Conservation (phyloP, 2,888 invertebrate genomes). For the Melinaea menophilus region DNA sequence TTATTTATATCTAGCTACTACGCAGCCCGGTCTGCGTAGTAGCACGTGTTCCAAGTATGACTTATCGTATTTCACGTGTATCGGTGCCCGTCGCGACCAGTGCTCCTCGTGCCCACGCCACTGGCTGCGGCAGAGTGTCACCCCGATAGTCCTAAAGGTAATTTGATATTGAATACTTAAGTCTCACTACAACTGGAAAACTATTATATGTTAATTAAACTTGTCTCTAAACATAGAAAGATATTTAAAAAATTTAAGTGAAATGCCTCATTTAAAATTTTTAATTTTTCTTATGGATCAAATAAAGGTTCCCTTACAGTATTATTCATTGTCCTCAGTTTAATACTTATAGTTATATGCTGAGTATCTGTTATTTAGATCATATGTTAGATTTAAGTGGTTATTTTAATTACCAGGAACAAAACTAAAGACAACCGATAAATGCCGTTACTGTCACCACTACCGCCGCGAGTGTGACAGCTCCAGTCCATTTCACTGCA, state of each 20-base stretch:
- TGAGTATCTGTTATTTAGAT: too few species aligned
- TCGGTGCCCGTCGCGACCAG: constrained; percentile 89
- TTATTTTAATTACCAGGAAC: constrained; percentile 61
- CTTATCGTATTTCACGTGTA: constrained; percentile 89
- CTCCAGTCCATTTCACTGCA: constrained; percentile 85
- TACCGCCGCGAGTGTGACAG: constrained; percentile 92
- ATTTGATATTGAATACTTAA: background rate
- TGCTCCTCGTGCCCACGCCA: constrained; percentile 88
- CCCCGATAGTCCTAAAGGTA: constrained; percentile 89
- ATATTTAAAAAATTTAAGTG: too few species aligned
- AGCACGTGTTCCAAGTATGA: constrained; percentile 90
- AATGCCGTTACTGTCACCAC: constrained; percentile 92
- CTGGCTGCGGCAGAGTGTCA: constrained; percentile 90
- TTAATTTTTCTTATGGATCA: too few species aligned
- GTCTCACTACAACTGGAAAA: too few species aligned
- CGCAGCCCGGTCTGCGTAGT: constrained; percentile 79
- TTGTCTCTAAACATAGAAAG: too few species aligned
- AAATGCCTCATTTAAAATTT: too few species aligned
- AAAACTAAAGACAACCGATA: constrained; percentile 86
- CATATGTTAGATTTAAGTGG: background rate
- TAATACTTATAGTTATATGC: too few species aligned
- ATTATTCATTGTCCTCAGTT: too few species aligned
- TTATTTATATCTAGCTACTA: constrained; percentile 80
- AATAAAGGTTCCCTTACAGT: too few species aligned
- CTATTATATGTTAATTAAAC: too few species aligned